phyloP scores from a whole-genome alignment of 1,140 invertebrate species.

The Sesamia nonagrioides region DNA sequence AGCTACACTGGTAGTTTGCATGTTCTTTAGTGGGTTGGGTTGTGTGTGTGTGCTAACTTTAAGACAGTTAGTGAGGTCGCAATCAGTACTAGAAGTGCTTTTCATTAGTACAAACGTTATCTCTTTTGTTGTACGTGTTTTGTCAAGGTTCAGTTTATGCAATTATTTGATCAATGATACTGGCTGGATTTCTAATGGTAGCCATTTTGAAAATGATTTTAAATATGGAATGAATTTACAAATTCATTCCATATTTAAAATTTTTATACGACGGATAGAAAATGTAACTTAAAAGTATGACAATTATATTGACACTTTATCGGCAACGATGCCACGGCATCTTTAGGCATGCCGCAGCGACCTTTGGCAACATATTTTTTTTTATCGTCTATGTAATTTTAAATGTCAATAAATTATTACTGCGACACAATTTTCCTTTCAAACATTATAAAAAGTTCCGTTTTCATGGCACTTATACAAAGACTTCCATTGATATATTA shows the following conservation, averaged over 20 bases:
- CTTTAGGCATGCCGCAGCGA: too few species aligned
- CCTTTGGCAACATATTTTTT: too few species aligned
- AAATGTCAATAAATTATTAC: too few species aligned
- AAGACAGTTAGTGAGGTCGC: conserved; percentile 85
- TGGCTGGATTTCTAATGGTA: not conserved
- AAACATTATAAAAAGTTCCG: not conserved
- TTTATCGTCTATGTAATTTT: too few species aligned
- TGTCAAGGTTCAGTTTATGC: conserved; percentile 43
- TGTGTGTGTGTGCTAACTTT: conserved; percentile 80
- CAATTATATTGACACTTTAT: too few species aligned
- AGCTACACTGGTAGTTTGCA: conserved; percentile 72
- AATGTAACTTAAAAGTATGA: too few species aligned
- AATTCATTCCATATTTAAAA: too few species aligned
- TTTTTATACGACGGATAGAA: too few species aligned
- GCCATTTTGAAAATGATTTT: not conserved
- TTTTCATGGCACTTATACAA: not conserved
- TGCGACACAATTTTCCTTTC: too few species aligned
- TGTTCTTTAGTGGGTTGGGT: conserved; percentile 80
- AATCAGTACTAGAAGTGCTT: conserved; percentile 81
- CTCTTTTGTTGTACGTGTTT: conserved; percentile 69
- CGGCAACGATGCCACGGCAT: too few species aligned
- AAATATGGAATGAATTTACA: too few species aligned
- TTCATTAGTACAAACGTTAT: conserved; percentile 85
- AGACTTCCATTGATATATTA: conserved; percentile 16
- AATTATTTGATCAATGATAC: not conserved